A percentile compares a stretch with the other conserved stretches of the same genome.
phyloP scores from a whole-genome alignment of 2,797 vertebrate genomes.

The Kryptolebias ocellatus region DNA sequence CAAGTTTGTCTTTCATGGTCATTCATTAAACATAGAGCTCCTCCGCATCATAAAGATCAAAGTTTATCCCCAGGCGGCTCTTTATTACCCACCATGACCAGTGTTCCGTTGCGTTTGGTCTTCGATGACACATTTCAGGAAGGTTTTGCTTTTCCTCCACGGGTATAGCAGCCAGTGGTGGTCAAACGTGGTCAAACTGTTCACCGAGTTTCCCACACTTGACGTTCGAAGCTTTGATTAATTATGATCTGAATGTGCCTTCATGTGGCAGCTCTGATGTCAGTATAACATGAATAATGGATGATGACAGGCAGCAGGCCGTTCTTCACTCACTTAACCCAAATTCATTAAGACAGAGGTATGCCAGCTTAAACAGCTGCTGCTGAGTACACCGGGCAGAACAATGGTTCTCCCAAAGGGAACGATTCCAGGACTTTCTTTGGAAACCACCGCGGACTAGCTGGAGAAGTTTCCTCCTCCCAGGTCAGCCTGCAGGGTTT shows the following conservation, averaged over 20 bases:
- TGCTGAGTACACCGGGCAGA: not conserved
- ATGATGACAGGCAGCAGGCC: constrained; percentile 63
- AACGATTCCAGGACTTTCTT: constrained; percentile 3
- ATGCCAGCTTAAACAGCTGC: constrained; percentile 33
- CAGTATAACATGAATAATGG: constrained; percentile 69
- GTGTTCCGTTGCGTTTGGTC: constrained; percentile 7
- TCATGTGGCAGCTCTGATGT: constrained; percentile 47
- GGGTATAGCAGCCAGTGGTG: not conserved
- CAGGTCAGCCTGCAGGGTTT: not conserved
- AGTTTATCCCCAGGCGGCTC: constrained; percentile 29
- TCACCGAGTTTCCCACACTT: not conserved
- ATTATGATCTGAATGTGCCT: constrained; percentile 6
- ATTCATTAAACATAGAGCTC: constrained; percentile 40
- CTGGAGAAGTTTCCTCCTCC: not conserved
- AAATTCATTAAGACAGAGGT: constrained; percentile 9
- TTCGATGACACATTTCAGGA: constrained; percentile 5
- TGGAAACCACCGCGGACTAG: not conserved
- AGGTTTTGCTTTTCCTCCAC: not conserved
- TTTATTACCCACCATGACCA: constrained; percentile 30
- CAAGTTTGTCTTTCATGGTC: constrained; percentile 27
- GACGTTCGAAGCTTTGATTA: constrained; percentile 4
- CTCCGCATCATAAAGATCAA: constrained; percentile 32
- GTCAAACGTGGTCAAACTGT: not conserved
- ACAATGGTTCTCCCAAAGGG: not conserved
- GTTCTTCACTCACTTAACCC: constrained; percentile 54